These are phyloP conservation scores for Enchytraeus crypticus DNA, from an alignment of 2,888 invertebrate genomes.

Conservation along the genomic window DNA sequence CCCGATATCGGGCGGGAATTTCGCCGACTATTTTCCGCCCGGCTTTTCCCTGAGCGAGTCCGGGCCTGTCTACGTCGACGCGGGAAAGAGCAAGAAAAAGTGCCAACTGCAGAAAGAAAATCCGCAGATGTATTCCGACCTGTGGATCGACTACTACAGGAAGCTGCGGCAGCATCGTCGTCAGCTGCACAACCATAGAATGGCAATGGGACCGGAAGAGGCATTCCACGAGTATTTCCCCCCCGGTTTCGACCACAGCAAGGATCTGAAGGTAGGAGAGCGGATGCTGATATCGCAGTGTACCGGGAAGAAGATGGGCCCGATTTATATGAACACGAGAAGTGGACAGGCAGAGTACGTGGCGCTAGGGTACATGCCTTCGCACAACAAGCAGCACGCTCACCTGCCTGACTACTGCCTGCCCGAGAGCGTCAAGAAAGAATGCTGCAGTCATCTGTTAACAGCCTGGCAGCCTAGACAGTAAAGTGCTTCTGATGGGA, in stretches of 20 bases:
- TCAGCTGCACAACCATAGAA: background rate
- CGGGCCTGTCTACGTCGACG: background rate
- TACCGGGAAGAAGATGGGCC: too few species aligned
- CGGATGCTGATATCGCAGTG: too few species aligned
- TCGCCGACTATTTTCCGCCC: conserved; percentile 9
- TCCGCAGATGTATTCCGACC: background rate
- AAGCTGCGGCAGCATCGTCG: background rate
- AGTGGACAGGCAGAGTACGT: background rate
- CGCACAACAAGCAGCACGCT: conserved; percentile 7
- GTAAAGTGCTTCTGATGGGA: too few species aligned
- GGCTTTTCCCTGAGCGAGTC: conserved; percentile 4
- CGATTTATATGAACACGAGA: too few species aligned
- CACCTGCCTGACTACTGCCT: conserved; percentile 1
- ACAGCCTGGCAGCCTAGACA: background rate
- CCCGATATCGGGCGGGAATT: background rate
- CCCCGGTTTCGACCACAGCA: conserved; percentile 3
- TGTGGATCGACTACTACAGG: background rate
- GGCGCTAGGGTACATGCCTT: conserved; percentile 7
- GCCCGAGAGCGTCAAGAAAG: background rate
- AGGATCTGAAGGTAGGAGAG: too few species aligned
- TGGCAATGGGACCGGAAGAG: conserved; percentile 5
- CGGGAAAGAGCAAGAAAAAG: background rate
- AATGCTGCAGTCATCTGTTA: background rate
- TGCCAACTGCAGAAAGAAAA: background rate
- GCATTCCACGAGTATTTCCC: conserved; percentile 7